Base-by-base conservation (phyloP, 2,888 invertebrate species). In the Drosophila villosipedis region DNA sequence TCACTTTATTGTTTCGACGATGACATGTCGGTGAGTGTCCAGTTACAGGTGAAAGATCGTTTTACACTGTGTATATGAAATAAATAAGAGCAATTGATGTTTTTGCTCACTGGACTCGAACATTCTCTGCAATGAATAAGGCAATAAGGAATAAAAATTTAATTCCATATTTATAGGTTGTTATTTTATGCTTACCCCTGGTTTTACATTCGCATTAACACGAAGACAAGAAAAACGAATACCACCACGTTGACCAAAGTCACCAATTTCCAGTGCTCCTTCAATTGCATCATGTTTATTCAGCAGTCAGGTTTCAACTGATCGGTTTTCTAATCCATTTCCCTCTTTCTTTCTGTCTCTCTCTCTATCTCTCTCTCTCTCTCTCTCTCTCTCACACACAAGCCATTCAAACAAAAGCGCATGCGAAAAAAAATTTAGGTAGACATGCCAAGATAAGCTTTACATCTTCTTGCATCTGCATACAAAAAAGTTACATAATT, bases 1-100 rank as follows among this genome's bases (percentile, higher is more conserved):
- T 22, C 39, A 35, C 35, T 80, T 82, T 86, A 68, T 67, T 76
- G 35, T 22, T 60, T 49, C 22, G 52, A 50, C 43, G 49, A 63
- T 76, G 59, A 50, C 30, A 47, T 30, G 37, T 59, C 55, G 28
- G 7, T 6, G 55, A 22, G 19, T 16, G 31, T 16, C 9, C 30
- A 14, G 3, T n/a, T 49, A 49, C 30, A 54, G 47, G 54, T 73
- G n/a, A 52, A 14, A 14, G 10, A 6, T 2, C 16, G 49, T 22
- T 35, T 16, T 28, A 30, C 35, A 60, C 33, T 30, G 6, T 41
- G 5, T 33, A 5, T n/a, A 14, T 35, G 3, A 19, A 49, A 49
- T 14, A n/a, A 7, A 14, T 5, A 16, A 41, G 5, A 9, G 22
- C 31, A 57, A 22, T 41, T 31, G 19, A 39, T n/a, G 19, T 7